A percentile compares a stretch with the other conserved stretches of the same genome.
These are phyloP conservation scores for Erebia palarica DNA, from an alignment of 2,888 invertebrate genomes.

Conservation along the genomic window DNA sequence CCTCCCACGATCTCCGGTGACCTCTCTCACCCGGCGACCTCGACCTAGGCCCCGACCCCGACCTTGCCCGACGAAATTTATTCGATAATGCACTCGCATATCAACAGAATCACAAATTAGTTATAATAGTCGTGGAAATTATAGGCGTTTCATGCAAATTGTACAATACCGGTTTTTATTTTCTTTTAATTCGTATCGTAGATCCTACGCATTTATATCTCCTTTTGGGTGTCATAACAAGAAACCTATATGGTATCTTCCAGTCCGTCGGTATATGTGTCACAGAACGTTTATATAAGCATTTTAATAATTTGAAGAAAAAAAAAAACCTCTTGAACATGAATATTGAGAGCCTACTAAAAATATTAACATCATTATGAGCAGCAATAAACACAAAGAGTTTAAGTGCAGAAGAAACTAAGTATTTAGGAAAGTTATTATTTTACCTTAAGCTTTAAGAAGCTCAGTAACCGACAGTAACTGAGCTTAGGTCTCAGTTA, in stretches of 20 bases:
- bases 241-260: no score
- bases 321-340: no score
- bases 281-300: no score
- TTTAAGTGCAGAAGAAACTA: no score
- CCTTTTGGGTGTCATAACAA: neutral
- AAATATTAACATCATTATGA: no score
- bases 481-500: no score
- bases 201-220: neutral
- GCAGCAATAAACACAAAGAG: no score
- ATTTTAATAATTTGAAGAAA: no score
- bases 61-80: constrained; percentile 49
- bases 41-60: constrained; percentile 54
- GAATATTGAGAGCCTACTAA: no score
- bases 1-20: constrained; percentile 73
- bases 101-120: constrained; percentile 40
- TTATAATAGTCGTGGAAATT: constrained; percentile 39
- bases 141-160: constrained; percentile 41
- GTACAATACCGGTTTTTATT: constrained; percentile 35
- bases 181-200: neutral
- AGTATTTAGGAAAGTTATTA: no score
- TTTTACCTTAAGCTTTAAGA: no score
- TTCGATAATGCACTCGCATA: constrained; percentile 43
- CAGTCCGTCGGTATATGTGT: neutral
- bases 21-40: constrained; percentile 53
- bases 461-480: no score